Percentiles rank a stretch among this genome's conserved stretches.
phyloP scores from a whole-genome alignment of 2,113 vertebrate species.

The Spea bombifrons region DNA sequence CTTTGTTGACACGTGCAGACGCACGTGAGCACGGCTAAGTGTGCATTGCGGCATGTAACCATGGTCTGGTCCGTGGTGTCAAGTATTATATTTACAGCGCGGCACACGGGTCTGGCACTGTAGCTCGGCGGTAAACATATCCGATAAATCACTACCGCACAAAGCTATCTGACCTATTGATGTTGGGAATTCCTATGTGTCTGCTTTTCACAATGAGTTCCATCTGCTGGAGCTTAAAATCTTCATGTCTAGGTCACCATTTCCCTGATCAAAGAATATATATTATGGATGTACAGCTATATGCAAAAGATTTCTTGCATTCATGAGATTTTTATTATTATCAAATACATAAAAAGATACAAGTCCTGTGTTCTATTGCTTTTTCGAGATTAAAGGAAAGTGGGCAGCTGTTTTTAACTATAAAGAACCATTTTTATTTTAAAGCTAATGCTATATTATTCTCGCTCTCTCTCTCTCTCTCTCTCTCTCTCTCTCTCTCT shows the following conservation, averaged over 20 bases:
- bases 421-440: too few species aligned
- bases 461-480: too few species aligned
- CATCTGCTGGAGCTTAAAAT: conserved; percentile 13
- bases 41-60: background rate
- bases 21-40: background rate
- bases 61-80: conserved; percentile 4
- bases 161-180: conserved; percentile 23
- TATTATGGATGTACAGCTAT: background rate
- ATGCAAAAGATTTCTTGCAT: background rate
- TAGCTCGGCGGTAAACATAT: conserved; percentile 19
- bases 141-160: conserved; percentile 26
- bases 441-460: too few species aligned
- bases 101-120: background rate
- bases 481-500: too few species aligned
- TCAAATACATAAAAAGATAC: too few species aligned
- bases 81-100: conserved; percentile 19
- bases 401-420: too few species aligned
- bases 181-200: conserved; percentile 33
- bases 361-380: too few species aligned
- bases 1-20: too few species aligned
- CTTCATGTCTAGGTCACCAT: background rate
- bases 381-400: too few species aligned
- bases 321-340: too few species aligned
- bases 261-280: background rate
- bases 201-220: conserved; percentile 18